These are phyloP conservation scores for Drosophila insularis DNA, from an alignment of 1,140 invertebrate species.

Conservation along the genomic window DNA sequence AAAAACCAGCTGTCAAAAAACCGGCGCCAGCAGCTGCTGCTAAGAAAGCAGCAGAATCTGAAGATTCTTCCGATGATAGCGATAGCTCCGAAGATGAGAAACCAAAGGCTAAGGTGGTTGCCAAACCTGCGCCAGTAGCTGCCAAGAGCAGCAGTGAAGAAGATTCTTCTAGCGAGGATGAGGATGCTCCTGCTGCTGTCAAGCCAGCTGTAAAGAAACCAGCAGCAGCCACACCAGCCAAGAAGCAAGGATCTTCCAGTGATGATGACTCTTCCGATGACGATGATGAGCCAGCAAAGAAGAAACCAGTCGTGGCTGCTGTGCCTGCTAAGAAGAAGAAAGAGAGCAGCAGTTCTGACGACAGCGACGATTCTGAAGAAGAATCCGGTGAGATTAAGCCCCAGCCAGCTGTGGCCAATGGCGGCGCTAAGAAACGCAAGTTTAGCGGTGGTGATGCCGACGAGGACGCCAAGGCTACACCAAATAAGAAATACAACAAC, in stretches of 20 bases:
- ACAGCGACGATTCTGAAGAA: slow-evolving; percentile 57
- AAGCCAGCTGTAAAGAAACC: slow-evolving; percentile 67
- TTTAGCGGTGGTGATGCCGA: slow-evolving; percentile 68
- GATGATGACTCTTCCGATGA: slow-evolving; percentile 74
- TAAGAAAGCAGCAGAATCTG: slow-evolving; percentile 47
- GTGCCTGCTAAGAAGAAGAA: slow-evolving; percentile 46
- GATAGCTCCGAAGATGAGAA: slow-evolving; percentile 57
- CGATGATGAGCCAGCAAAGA: slow-evolving; percentile 45
- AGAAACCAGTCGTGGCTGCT: slow-evolving; percentile 40
- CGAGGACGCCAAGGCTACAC: slow-evolving; percentile 36
- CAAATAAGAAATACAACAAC: slow-evolving; percentile 84
- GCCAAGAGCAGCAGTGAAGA: slow-evolving; percentile 40
- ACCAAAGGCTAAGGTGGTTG: slow-evolving; percentile 40
- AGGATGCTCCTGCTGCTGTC: slow-evolving; percentile 49
- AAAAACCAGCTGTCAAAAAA: slow-evolving; percentile 55
- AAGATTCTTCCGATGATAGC: slow-evolving; percentile 60
- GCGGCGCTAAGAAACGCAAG: slow-evolving; percentile 72
- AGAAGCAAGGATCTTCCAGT: slow-evolving; percentile 82
- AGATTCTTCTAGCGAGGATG: slow-evolving; percentile 66
- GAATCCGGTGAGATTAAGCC: slow-evolving; percentile 53
- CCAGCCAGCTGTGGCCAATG: slow-evolving; percentile 49
- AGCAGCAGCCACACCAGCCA: slow-evolving; percentile 47
- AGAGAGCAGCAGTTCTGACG: slow-evolving; percentile 55
- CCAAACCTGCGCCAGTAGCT: slow-evolving; percentile 13
- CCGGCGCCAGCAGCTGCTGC: slow-evolving; percentile 12